Conservation (phyloP, 2,113 vertebrate species). For the Tringa solitaria region DNA sequence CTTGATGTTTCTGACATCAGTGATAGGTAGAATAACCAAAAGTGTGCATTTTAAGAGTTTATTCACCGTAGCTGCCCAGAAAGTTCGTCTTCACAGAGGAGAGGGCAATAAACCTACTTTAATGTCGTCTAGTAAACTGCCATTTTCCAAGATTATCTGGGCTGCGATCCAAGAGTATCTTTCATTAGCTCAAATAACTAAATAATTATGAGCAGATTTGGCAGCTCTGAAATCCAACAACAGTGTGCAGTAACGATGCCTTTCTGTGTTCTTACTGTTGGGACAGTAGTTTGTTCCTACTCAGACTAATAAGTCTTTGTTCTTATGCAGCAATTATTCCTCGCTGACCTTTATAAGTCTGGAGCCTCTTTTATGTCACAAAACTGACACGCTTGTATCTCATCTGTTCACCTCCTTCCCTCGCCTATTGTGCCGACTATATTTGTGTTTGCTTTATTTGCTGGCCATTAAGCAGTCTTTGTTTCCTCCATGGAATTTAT, state of each 20-base stretch:
- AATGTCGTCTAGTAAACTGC: slow-evolving; percentile 37
- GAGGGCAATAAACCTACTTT: slow-evolving; percentile 28
- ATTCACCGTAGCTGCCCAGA: not conserved
- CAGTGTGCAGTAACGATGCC: not conserved
- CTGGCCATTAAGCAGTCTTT: not conserved
- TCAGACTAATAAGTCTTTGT: slow-evolving; percentile 3
- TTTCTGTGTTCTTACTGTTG: not conserved
- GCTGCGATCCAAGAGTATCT: slow-evolving; percentile 46
- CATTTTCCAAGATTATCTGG: slow-evolving; percentile 58
- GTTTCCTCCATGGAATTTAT: not conserved
- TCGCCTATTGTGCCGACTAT: not conserved
- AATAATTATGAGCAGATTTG: slow-evolving; percentile 61
- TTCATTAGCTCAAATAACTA: slow-evolving; percentile 58
- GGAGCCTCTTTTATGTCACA: not conserved
- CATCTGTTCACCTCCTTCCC: not conserved
- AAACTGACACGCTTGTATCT: not conserved
- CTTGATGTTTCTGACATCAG: not conserved
- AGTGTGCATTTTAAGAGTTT: not conserved
- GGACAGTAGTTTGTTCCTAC: not conserved
- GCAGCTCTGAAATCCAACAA: slow-evolving; percentile 41
- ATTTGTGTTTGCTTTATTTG: not conserved
- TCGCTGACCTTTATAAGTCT: not conserved
- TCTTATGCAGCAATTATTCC: slow-evolving; percentile 16
- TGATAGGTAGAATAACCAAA: not conserved
- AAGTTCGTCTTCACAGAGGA: not conserved